Conservation (phyloP, 2,888 invertebrate species). For the Malthinus seriepunctatus region DNA sequence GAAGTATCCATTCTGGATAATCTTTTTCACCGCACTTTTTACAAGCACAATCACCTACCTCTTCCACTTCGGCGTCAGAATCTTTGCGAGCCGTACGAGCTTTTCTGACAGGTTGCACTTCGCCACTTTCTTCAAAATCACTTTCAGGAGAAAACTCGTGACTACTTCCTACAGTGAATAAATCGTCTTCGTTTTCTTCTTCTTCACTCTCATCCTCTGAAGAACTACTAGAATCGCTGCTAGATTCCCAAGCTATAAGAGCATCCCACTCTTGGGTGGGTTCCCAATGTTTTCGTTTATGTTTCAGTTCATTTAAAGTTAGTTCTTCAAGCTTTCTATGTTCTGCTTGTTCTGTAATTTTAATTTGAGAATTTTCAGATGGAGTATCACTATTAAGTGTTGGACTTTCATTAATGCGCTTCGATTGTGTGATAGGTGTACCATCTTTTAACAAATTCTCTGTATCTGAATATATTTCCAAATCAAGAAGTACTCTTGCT, state of each 20-base stretch:
- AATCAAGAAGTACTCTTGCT: constrained; percentile 56
- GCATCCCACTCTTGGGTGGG: constrained; percentile 54
- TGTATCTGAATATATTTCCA: constrained; percentile 55
- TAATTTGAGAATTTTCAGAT: no score
- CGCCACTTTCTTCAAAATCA: constrained; percentile 74
- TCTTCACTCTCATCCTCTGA: constrained; percentile 52
- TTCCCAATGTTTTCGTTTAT: constrained; percentile 42
- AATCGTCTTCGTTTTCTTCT: constrained; percentile 54
- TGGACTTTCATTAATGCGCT: no score
- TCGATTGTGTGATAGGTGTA: constrained; percentile 68
- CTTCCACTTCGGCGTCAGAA: constrained; percentile 44
- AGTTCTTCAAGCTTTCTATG: constrained; percentile 74
- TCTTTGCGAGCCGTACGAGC: constrained; percentile 83
- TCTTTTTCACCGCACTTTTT: constrained; percentile 88
- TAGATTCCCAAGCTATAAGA: constrained; percentile 63
- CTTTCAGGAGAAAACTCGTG: constrained; percentile 94
- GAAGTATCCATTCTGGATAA: constrained; percentile 95
- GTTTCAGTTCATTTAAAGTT: constrained; percentile 65
- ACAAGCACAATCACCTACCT: constrained; percentile 76
- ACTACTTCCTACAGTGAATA: no score
- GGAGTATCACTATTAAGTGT: no score
- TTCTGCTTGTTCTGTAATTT: constrained; percentile 85
- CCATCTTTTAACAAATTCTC: constrained; percentile 37
- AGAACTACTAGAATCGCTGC: constrained; percentile 59
- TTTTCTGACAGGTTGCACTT: constrained; percentile 74